Base-by-base conservation (phyloP, 2,797 vertebrate genomes). In the Bucorvus abyssinicus region DNA sequence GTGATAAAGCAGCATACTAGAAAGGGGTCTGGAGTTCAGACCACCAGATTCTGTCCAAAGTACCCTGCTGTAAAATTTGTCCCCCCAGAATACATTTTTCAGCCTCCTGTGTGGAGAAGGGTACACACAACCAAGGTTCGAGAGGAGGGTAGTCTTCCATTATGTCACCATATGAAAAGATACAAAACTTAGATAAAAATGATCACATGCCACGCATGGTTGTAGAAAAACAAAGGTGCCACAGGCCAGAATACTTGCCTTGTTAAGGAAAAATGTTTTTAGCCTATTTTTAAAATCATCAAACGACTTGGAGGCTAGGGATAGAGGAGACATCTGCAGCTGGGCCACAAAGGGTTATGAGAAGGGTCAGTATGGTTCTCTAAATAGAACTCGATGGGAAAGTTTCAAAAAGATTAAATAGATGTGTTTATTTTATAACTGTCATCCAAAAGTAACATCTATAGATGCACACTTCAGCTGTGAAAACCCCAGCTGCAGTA, bases 191-290 rank as follows among this genome's bases (percentile, higher is more conserved):
- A 3, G 19, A 34, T 47, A 7, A 24, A 50, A 50, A 26, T 1
- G 3, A 60, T 16, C 26, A 17, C 8, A 3, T 3, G 20, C 36
- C 36, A 17, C 2, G 38, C 38, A 40, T 40, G 38, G 52, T 36
- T 50, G 29, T 5, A 55, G 52, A 57, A 71, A 88, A 90, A 84
- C 3, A 10, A 76, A 81, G 45, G 50, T 73, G 44, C 19, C 23
- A 38, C 68, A 34, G 32, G 29, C n/a, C 44, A 68, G 65, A 86
- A 64, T 47, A 71, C 36, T 78, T 81, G 70, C 40, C 38, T 84
- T 65, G 34, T 40, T 64, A 89, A 80, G n/a, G n/a, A 86, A 94
- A 50, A 93, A 59, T 18, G n/a, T 8, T 70, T 87, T 70, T 73
- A 86, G 52, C 21, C 44, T 86, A 74, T 74, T 93, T 91, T 80